Base-by-base conservation (phyloP, 2,113 vertebrate species). In the Vanacampus margaritifer region DNA sequence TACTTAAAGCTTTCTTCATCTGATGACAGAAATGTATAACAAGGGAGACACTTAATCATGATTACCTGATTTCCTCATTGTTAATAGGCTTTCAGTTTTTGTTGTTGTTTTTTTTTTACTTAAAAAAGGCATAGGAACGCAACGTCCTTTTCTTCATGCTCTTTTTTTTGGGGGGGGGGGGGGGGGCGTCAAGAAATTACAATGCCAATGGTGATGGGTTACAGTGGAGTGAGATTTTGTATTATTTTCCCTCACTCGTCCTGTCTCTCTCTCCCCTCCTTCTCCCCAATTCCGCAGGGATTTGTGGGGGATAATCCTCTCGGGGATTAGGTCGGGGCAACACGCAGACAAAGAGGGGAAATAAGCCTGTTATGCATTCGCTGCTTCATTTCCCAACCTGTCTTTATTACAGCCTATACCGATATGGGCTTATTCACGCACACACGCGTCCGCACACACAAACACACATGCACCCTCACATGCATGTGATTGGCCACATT, bases 311-410 rank as follows among this genome's bases (percentile, higher is more conserved):
- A 87, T 90, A 89, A 90, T 89, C 89, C 89, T 88, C 87, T 84
- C 79, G 87, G 86, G 89, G 89, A 90, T 90, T 90, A 90, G 86
- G 86, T 87, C 82, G 81, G 85, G 86, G 88, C 88, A 90, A 90
- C 89, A 90, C 82, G 82, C 86, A 89, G 88, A 89, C 89, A 90
- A 88, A 88, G 86, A 90, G 88, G 84, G 87, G 86, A 89, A 90
- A 89, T 90, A 90, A 90, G 87, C 89, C 87, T 88, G 89, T 90
- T 90, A 89, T 89, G 89, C 86, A 89, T 90, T 90, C 83, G 78
- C 84, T 89, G 88, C 86, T 89, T 89, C 87, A 89, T 89, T 89
- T 90, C 86, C 87, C 88, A 88, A 88, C 89, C 89, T 89, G 86
- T 89, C 89, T 90, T 89, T 89, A 89, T 89, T 90, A 90, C 86